These are phyloP conservation scores for Heliocidaris erythrogramma DNA, from an alignment of 35 echinoderm and acorn worm species.

Conservation along the genomic window DNA sequence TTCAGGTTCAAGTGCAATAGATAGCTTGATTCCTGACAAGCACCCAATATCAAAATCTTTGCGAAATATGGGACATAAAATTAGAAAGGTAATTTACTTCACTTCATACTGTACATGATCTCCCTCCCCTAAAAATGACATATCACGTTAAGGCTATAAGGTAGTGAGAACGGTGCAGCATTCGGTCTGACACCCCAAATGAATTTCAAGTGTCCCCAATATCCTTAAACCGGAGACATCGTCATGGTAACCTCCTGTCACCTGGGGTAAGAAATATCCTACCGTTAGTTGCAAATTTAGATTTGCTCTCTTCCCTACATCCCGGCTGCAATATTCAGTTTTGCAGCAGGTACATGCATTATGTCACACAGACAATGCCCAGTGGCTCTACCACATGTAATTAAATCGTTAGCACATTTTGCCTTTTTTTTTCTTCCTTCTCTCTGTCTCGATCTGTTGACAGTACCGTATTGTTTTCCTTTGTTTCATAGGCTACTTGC, in stretches of 20 bases:
- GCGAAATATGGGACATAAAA: too few relatives aligned
- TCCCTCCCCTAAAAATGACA: not conserved
- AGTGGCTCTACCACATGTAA: slow-evolving; percentile 4
- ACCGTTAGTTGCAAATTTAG: not conserved
- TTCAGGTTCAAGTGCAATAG: not conserved
- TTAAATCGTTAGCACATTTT: slow-evolving; percentile 34
- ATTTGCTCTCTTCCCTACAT: not conserved
- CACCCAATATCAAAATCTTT: too few relatives aligned
- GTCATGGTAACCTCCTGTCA: slow-evolving; percentile 21
- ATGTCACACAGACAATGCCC: slow-evolving; percentile 11
- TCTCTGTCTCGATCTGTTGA: not conserved
- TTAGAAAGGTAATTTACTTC: not conserved
- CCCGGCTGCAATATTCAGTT: not conserved
- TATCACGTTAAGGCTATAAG: not conserved
- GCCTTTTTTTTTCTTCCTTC: not conserved
- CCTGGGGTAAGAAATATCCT: slow-evolving; percentile 26
- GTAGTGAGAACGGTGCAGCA: not conserved
- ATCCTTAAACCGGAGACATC: slow-evolving; percentile 26
- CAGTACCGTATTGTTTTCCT: not conserved
- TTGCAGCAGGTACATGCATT: slow-evolving; percentile 9
- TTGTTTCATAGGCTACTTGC: slow-evolving; percentile 4
- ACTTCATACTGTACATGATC: not conserved
- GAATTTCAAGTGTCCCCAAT: slow-evolving; percentile 13
- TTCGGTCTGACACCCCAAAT: not conserved
- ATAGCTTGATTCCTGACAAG: too few relatives aligned